Conservation (phyloP, 2,113 vertebrate species). For the Heterocephalus glaber region DNA sequence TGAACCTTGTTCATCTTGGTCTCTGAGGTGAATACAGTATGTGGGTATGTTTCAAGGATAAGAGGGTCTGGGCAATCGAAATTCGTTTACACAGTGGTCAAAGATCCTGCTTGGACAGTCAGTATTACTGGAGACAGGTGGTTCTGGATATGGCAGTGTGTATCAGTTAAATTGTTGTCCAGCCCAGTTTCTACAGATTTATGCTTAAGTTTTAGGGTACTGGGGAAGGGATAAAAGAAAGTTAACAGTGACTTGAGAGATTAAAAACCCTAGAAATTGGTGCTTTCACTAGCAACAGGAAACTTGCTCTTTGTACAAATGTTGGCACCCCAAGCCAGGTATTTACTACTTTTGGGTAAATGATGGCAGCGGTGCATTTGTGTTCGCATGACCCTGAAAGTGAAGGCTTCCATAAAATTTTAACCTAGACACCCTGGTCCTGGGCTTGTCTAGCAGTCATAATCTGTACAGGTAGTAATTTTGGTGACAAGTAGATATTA, state of each 20-base stretch:
- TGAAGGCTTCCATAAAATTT: not conserved
- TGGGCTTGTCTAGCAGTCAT: not conserved
- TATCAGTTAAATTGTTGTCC: not conserved
- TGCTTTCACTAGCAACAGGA: slow-evolving; percentile 40
- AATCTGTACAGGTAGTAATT: not conserved
- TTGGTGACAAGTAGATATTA: slow-evolving; percentile 20
- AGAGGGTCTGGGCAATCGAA: not conserved
- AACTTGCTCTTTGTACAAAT: not conserved
- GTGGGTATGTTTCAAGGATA: not conserved
- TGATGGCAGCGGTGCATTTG: not conserved
- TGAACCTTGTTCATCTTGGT: not conserved
- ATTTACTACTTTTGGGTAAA: not conserved
- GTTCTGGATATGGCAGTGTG: not conserved
- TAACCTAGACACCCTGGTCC: not conserved
- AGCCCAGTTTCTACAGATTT: not conserved
- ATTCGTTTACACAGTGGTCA: not conserved
- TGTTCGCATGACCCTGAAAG: not conserved
- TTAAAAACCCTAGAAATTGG: not conserved
- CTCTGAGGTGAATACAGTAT: not conserved
- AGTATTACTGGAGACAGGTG: not conserved
- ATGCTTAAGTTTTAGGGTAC: not conserved
- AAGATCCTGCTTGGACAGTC: not conserved
- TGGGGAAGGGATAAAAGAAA: not conserved
- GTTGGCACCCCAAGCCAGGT: not conserved
- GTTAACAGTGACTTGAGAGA: slow-evolving; percentile 6